Conservation (phyloP, 1,140 invertebrate species). For the Ladona fulva region DNA sequence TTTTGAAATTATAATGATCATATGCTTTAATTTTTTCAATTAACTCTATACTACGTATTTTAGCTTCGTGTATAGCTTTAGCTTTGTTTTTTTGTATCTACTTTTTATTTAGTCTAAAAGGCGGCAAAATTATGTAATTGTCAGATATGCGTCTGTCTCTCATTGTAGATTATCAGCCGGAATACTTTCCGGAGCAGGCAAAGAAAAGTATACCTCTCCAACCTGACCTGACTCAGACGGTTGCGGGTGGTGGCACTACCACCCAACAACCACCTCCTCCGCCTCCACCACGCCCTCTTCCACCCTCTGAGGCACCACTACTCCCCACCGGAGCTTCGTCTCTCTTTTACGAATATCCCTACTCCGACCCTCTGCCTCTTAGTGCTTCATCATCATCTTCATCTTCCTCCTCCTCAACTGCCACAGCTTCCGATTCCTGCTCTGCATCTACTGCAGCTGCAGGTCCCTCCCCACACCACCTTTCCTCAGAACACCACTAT, state of each 20-base stretch:
- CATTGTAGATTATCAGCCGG: constrained; percentile 72
- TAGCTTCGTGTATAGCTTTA: too few relatives aligned
- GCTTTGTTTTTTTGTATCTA: too few relatives aligned
- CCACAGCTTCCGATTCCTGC: constrained; percentile 40
- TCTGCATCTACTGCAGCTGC: constrained; percentile 12
- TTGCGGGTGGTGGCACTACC: constrained; percentile 35
- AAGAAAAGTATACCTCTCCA: constrained; percentile 68
- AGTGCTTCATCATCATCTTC: constrained; percentile 18
- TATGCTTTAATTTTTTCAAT: too few relatives aligned
- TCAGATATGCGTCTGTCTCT: too few relatives aligned
- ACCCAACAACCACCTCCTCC: constrained; percentile 21
- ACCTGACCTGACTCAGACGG: constrained; percentile 74
- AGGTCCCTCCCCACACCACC: constrained; percentile 38
- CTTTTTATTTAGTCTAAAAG: too few relatives aligned
- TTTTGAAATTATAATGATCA: too few relatives aligned
- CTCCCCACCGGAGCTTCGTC: constrained; percentile 34
- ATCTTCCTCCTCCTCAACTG: constrained; percentile 23
- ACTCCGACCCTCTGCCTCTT: constrained; percentile 43
- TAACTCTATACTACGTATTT: too few relatives aligned
- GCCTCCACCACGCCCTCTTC: constrained; percentile 25
- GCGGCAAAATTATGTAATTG: too few relatives aligned
- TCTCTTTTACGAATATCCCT: constrained; percentile 71
- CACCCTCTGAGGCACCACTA: constrained; percentile 21
- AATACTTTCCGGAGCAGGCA: constrained; percentile 76
- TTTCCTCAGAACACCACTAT: constrained; percentile 69